Evolutionary conservation across 1,140 invertebrate genomes (phyloP).

Genomic region (Drosophila mojavensis): DNA sequence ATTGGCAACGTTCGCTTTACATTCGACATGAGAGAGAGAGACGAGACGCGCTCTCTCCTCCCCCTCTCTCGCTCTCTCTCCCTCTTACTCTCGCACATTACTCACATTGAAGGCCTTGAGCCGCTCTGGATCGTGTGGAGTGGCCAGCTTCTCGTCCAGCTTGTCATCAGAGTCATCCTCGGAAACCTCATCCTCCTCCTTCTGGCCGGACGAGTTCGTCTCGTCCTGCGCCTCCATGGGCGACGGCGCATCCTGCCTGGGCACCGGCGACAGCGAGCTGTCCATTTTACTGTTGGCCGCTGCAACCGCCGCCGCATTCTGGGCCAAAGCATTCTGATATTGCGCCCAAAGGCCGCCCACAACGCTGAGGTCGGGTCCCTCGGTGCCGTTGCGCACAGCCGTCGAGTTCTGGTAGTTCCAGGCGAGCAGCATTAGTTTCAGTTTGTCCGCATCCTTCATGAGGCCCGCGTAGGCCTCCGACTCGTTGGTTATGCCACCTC

Average conservation of each 20-base stretch:
- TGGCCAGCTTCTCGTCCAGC: constrained; percentile 89
- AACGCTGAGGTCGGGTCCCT: constrained; percentile 83
- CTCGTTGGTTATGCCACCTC: constrained; percentile 64
- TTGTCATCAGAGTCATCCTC: constrained; percentile 96
- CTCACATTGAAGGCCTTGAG: constrained; percentile 98
- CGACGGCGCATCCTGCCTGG: constrained; percentile 68
- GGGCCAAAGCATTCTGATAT: constrained; percentile 86
- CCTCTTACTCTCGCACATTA: constrained; percentile 62
- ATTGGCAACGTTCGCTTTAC: constrained; percentile 79
- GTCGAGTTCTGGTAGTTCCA: constrained; percentile 92
- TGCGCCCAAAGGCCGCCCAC: constrained; percentile 92
- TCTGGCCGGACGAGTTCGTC: constrained; percentile 95
- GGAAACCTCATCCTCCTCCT: constrained; percentile 96
- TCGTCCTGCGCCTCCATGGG: constrained; percentile 92
- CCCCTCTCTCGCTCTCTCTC: constrained; percentile 23
- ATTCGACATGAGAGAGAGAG: constrained; percentile 38
- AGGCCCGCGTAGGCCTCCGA: constrained; percentile 80
- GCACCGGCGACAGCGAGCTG: constrained; percentile 77
- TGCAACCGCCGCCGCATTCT: constrained; percentile 74
- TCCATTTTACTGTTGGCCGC: constrained; percentile 71
- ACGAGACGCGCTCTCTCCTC: too few relatives aligned
- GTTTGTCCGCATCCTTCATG: constrained; percentile 92
- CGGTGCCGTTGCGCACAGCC: constrained; percentile 84
- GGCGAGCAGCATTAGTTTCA: constrained; percentile 92
- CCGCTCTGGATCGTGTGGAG: constrained; percentile 96